Evolutionary conservation across 1,140 invertebrate species (phyloP).

Genomic region (Palaemon carinicauda): DNA sequence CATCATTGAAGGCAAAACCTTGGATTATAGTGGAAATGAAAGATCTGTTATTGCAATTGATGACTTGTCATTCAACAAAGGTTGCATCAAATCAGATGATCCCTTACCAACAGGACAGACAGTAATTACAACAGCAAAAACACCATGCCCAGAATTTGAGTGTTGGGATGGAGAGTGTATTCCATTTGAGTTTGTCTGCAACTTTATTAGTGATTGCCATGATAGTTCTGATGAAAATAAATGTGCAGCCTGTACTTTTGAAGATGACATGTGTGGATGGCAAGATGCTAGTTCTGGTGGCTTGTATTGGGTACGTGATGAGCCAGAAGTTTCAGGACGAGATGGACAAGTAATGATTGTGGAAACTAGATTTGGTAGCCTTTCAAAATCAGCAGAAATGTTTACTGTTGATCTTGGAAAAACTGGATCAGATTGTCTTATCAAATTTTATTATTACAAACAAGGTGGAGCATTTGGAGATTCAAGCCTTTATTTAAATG

Average conservation of each 20-base stretch:
- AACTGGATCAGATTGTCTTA: slow-evolving; percentile 12
- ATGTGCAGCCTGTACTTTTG: slow-evolving; percentile 46
- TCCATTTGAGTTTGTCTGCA: slow-evolving; percentile 31
- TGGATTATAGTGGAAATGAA: background rate
- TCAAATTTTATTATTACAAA: slow-evolving; percentile 43
- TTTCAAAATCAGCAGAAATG: slow-evolving; percentile 17
- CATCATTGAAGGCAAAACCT: slow-evolving; percentile 10
- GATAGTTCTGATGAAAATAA: slow-evolving; percentile 22
- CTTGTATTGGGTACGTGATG: slow-evolving; percentile 18
- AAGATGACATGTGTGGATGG: slow-evolving; percentile 37
- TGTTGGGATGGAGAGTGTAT: slow-evolving; percentile 41
- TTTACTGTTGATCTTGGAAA: slow-evolving; percentile 14
- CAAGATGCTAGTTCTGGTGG: slow-evolving; percentile 20
- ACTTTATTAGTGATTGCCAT: slow-evolving; percentile 31
- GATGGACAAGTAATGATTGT: slow-evolving; percentile 36
- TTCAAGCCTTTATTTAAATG: background rate
- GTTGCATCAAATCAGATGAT: slow-evolving; percentile 11
- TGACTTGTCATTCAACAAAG: slow-evolving; percentile 38
- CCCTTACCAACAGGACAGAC: slow-evolving; percentile 4
- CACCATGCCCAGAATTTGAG: slow-evolving; percentile 16
- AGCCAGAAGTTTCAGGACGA: background rate
- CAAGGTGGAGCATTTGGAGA: background rate
- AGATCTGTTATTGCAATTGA: slow-evolving; percentile 41
- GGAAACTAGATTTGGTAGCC: slow-evolving; percentile 6
- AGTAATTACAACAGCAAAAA: slow-evolving; percentile 9